These are phyloP conservation scores for Venusia cambrica DNA, from an alignment of 2,888 invertebrate genomes.

Conservation along the genomic window DNA sequence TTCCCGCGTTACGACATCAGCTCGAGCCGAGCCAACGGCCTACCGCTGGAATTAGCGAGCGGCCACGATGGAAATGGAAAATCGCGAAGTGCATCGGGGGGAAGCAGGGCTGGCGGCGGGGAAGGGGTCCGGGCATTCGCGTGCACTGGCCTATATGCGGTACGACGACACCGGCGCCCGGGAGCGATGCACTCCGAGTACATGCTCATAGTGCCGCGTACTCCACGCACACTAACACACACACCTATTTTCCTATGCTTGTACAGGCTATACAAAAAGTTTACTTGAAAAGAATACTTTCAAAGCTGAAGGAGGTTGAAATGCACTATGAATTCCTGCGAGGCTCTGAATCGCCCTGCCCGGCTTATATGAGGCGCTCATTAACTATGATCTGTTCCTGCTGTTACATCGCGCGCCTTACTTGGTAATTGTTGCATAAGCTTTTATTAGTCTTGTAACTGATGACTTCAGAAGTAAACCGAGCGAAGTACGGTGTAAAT, in stretches of 20 bases:
- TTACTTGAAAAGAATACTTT: conserved; percentile 64
- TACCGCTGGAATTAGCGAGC: conserved; percentile 63
- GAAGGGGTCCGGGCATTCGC: conserved; percentile 67
- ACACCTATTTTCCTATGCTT: conserved; percentile 67
- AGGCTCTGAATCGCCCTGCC: conserved; percentile 27
- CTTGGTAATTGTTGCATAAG: conserved; percentile 19
- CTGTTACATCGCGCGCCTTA: conserved; percentile 26
- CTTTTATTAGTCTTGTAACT: conserved; percentile 19
- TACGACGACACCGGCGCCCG: conserved; percentile 78
- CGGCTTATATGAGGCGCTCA: conserved; percentile 11
- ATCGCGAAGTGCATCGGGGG: conserved; percentile 67
- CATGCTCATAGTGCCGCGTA: conserved; percentile 64
- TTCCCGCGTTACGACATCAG: conserved; percentile 62
- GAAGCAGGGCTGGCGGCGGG: conserved; percentile 32
- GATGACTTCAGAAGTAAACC: conserved; percentile 20
- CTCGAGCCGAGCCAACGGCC: conserved; percentile 41
- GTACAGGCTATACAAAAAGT: conserved; percentile 58
- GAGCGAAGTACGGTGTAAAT: conserved; percentile 12
- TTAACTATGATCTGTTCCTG: conserved; percentile 27
- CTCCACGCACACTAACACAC: conserved; percentile 68
- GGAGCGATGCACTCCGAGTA: conserved; percentile 79
- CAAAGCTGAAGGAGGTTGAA: conserved; percentile 60
- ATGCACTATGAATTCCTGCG: conserved; percentile 31
- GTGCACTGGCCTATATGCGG: conserved; percentile 81
- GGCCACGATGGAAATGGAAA: conserved; percentile 74